Percentiles rank a stretch among this genome's conserved stretches.
phyloP scores from a whole-genome alignment of 2,113 vertebrate genomes.

The Hyperopisus bebe region DNA sequence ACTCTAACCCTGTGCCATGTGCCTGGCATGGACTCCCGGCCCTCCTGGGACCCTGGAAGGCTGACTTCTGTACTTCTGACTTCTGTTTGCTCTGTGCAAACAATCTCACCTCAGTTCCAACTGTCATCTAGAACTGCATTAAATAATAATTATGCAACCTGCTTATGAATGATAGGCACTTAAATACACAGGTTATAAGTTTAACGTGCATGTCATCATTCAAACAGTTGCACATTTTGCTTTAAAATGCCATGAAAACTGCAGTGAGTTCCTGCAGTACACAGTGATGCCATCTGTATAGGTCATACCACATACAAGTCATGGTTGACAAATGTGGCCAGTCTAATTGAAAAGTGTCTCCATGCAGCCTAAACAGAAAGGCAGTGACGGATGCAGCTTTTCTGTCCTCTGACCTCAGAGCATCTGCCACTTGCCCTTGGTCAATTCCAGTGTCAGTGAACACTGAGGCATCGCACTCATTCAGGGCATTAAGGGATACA shows the following conservation, averaged over 20 bases:
- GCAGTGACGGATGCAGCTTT: background rate
- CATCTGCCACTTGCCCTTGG: background rate
- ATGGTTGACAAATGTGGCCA: background rate
- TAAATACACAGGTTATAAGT: background rate
- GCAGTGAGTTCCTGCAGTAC: background rate
- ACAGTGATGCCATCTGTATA: background rate
- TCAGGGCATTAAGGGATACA: background rate
- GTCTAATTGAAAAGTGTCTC: background rate
- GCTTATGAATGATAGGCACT: background rate
- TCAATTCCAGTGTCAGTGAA: background rate
- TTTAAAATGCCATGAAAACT: background rate
- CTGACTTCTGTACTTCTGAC: too few relatives aligned
- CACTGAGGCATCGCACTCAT: background rate
- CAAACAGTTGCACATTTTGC: background rate
- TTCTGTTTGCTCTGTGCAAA: background rate
- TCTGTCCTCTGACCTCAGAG: background rate
- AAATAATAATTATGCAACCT: background rate
- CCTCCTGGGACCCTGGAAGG: too few relatives aligned
- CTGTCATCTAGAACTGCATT: background rate
- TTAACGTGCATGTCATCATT: background rate
- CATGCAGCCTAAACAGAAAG: background rate
- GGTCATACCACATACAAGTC: background rate
- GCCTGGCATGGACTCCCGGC: background rate
- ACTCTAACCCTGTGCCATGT: background rate
- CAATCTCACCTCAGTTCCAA: background rate